phyloP scores from a whole-genome alignment of 2,888 invertebrate species.

The Pteria penguin region DNA sequence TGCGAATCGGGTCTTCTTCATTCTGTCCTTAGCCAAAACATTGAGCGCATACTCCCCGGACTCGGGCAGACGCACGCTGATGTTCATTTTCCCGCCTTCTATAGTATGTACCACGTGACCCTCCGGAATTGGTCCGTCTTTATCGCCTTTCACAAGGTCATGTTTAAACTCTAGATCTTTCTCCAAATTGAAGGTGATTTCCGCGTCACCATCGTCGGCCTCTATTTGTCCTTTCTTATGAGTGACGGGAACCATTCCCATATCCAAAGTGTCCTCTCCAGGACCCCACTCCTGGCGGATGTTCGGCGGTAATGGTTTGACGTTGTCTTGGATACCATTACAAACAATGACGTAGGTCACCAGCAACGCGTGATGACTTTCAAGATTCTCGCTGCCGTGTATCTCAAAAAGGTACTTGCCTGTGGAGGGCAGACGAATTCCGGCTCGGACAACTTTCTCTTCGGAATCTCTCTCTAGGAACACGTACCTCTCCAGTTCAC shows the following conservation, averaged over 20 bases:
- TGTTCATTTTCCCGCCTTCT: constrained; percentile 63
- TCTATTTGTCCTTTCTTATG: constrained; percentile 67
- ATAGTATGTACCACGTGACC: constrained; percentile 61
- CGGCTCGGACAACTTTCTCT: constrained; percentile 51
- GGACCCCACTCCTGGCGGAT: constrained; percentile 77
- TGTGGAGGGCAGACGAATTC: constrained; percentile 58
- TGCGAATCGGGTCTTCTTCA: constrained; percentile 57
- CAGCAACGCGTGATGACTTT: constrained; percentile 56
- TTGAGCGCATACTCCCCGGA: constrained; percentile 72
- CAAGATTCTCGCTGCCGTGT: constrained; percentile 60
- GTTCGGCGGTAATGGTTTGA: constrained; percentile 66
- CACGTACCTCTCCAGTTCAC: constrained; percentile 60
- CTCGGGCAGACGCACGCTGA: constrained; percentile 65
- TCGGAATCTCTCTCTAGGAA: constrained; percentile 63
- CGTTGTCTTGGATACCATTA: constrained; percentile 48
- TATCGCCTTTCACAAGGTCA: constrained; percentile 57
- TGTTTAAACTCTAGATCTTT: constrained; percentile 65
- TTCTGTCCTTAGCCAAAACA: constrained; percentile 65
- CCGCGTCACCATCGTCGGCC: constrained; percentile 67
- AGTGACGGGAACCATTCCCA: constrained; percentile 66
- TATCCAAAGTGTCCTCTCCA: constrained; percentile 64
- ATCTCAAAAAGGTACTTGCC: constrained; percentile 66
- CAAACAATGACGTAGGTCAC: constrained; percentile 61
- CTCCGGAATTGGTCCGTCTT: constrained; percentile 57
- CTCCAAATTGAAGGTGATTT: constrained; percentile 66